Percentiles rank a stretch among this genome's conserved stretches.
These are phyloP conservation scores for Caenorhabditis plicata DNA, from an alignment of 2,888 invertebrate genomes.

Conservation along the genomic window DNA sequence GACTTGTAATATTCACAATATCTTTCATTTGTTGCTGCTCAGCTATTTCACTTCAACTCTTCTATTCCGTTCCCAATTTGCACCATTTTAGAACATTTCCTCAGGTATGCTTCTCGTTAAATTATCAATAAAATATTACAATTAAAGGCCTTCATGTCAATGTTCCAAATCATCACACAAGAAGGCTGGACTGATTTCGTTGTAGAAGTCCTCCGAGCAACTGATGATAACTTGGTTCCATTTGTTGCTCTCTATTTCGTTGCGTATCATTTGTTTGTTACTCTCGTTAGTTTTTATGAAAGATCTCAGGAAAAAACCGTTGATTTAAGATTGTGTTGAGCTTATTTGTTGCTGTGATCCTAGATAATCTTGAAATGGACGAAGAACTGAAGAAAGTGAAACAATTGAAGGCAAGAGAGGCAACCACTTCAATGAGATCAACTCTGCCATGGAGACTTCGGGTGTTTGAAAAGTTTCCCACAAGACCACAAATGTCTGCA, in stretches of 20 bases:
- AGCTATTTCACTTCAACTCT: slow-evolving; percentile 96
- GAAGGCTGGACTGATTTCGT: slow-evolving; percentile 99
- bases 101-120: slow-evolving; percentile 72
- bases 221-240: slow-evolving; percentile 49
- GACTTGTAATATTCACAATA: slow-evolving; percentile 97
- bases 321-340: slow-evolving; percentile 81
- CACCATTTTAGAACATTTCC: slow-evolving; percentile 97
- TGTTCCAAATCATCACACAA: slow-evolving; percentile 99
- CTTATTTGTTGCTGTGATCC: slow-evolving; percentile 98
- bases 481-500: slow-evolving; percentile 89
- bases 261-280: slow-evolving; percentile 95
- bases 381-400: slow-evolving; percentile 98
- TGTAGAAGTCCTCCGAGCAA: slow-evolving; percentile 84
- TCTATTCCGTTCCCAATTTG: slow-evolving; percentile 90
- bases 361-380: slow-evolving; percentile 97
- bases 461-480: slow-evolving; percentile 92
- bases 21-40: slow-evolving; percentile 96
- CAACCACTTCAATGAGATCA: slow-evolving; percentile 91
- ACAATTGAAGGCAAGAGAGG: slow-evolving; percentile 84
- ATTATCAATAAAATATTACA: not conserved
- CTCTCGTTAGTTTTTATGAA: slow-evolving; percentile 72
- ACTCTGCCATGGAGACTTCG: slow-evolving; percentile 89
- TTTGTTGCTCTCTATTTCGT: slow-evolving; percentile 96
- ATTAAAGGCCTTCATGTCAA: slow-evolving; percentile 92
- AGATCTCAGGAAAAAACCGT: not conserved